Evolutionary conservation across 2,888 invertebrate species (phyloP).

Genomic region (Anorthoa munda): DNA sequence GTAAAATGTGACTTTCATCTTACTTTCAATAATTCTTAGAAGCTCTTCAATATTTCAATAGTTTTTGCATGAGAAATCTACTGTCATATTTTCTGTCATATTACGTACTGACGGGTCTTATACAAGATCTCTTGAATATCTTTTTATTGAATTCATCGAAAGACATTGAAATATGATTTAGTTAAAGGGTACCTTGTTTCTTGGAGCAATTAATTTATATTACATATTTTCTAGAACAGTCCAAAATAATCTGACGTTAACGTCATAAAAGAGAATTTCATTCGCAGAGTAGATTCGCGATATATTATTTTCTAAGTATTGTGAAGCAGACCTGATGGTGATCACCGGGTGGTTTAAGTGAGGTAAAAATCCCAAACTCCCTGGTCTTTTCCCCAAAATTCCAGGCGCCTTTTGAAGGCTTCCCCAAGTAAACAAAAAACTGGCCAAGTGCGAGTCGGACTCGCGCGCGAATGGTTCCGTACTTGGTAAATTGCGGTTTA

Average conservation of each 20-base stretch:
- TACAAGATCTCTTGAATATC: background rate
- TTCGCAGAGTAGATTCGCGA: background rate
- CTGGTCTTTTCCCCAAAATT: too few relatives aligned
- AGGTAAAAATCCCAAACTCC: too few relatives aligned
- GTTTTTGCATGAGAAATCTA: slow-evolving; percentile 1
- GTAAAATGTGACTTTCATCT: background rate
- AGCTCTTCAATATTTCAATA: background rate
- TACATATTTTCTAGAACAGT: background rate
- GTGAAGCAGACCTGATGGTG: too few relatives aligned
- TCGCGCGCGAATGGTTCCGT: too few relatives aligned
- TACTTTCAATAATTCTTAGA: background rate
- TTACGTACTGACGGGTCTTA: background rate
- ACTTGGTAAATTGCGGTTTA: too few relatives aligned
- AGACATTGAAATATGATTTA: background rate
- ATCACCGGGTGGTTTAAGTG: too few relatives aligned
- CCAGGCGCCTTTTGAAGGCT: too few relatives aligned
- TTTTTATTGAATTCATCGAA: slow-evolving; percentile 2
- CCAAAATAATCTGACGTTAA: slow-evolving; percentile 1
- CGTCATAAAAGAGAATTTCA: background rate
- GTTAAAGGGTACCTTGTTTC: background rate
- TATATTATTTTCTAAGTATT: background rate
- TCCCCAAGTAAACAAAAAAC: too few relatives aligned
- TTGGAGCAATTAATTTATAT: background rate
- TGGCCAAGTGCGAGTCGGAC: too few relatives aligned
- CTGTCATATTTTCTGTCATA: slow-evolving; percentile 15